These are phyloP conservation scores for Elysia chlorotica DNA, from an alignment of 1,140 invertebrate species.

Conservation along the genomic window DNA sequence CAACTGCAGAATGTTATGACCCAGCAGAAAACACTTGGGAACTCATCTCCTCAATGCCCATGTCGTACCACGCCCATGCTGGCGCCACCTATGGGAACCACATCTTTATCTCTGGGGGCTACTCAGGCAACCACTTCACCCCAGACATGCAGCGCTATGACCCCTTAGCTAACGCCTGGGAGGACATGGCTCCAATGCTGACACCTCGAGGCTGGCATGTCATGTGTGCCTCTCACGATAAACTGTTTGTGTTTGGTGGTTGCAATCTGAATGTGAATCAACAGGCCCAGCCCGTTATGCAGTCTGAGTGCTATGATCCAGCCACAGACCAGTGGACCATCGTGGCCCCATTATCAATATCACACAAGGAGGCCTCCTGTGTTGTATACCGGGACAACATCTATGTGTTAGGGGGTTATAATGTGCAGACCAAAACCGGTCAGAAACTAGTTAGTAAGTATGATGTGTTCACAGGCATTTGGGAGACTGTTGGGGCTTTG, in stretches of 20 bases:
- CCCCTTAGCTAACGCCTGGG: slow-evolving; percentile 56
- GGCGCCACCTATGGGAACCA: slow-evolving; percentile 58
- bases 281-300: slow-evolving; percentile 73
- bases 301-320: slow-evolving; percentile 75
- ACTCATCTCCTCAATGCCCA: slow-evolving; percentile 56
- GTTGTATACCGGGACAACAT: slow-evolving; percentile 60
- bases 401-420: slow-evolving; percentile 62
- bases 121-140: slow-evolving; percentile 61
- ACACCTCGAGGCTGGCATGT: slow-evolving; percentile 62
- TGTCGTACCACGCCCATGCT: slow-evolving; percentile 61
- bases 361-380: slow-evolving; percentile 63
- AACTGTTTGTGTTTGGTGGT: slow-evolving; percentile 76
- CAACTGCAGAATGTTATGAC: slow-evolving; percentile 59
- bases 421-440: slow-evolving; percentile 63
- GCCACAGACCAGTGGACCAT: slow-evolving; percentile 71
- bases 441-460: slow-evolving; percentile 61
- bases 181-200: slow-evolving; percentile 61
- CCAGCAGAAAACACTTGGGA: slow-evolving; percentile 58
- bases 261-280: slow-evolving; percentile 71
- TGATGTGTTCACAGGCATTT: slow-evolving; percentile 59
- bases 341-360: slow-evolving; percentile 68
- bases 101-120: slow-evolving; percentile 61
- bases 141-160: slow-evolving; percentile 61
- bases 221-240: slow-evolving; percentile 67
- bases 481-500: slow-evolving; percentile 61